A percentile compares a stretch with the other conserved stretches of the same genome.
Conservation (phyloP, 2,113 vertebrate genomes). For the Pelecanoides urinatrix region DNA sequence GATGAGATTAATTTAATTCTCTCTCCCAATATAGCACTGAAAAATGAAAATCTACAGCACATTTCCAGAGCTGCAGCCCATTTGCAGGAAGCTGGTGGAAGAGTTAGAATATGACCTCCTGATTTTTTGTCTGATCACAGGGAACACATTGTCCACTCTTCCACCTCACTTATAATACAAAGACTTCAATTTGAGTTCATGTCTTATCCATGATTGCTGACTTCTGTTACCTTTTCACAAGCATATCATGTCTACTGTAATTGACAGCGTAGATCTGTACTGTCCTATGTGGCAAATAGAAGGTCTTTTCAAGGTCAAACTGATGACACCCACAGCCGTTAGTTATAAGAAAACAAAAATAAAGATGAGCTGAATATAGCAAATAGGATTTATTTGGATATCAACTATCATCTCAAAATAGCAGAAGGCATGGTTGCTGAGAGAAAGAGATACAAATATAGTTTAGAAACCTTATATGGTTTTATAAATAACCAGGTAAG, state of each 20-base stretch:
- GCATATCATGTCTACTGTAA: not conserved
- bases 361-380: constrained; percentile 43
- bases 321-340: not conserved
- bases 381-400: constrained; percentile 44
- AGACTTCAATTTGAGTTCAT: not conserved
- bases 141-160: not conserved
- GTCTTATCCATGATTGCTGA: not conserved
- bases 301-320: not conserved
- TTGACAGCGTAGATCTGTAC: not conserved
- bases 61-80: not conserved
- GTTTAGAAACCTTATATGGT: constrained; percentile 53
- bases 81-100: not conserved
- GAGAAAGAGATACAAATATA: constrained; percentile 61
- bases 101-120: not conserved
- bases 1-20: not conserved
- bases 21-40: not conserved
- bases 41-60: not conserved
- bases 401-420: constrained; percentile 60
- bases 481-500: constrained; percentile 53
- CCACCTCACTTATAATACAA: not conserved
- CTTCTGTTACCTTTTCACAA: not conserved
- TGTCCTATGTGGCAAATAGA: not conserved
- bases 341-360: constrained; percentile 30
- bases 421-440: constrained; percentile 44
- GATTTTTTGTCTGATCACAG: not conserved